Percentiles rank a stretch among this genome's conserved stretches.
Conservation (phyloP, 2,797 vertebrate genomes). For the Pipistrellus kuhlii region DNA sequence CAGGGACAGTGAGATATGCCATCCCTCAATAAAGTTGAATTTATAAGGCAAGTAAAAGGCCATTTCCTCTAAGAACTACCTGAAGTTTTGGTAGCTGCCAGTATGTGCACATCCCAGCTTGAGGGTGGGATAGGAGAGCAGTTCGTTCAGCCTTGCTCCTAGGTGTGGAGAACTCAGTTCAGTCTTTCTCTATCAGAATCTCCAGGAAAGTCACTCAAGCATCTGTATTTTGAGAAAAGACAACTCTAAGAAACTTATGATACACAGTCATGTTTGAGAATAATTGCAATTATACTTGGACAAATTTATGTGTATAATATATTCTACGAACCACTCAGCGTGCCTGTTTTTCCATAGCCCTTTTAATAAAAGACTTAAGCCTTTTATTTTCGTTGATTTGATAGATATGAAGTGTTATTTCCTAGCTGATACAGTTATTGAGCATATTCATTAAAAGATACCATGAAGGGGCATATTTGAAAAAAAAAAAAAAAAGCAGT, state of each 20-base stretch:
- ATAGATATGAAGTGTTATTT: not conserved
- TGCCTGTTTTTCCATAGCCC: not conserved
- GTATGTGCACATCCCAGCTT: not conserved
- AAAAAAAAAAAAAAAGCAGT: not conserved
- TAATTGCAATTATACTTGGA: not conserved
- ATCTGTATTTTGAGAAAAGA: constrained; percentile 10
- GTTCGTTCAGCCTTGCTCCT: not conserved
- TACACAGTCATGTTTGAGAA: constrained; percentile 37
- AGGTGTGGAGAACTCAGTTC: not conserved
- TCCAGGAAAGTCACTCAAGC: not conserved
- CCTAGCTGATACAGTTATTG: not conserved
- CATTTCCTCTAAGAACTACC: constrained; percentile 28
- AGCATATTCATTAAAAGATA: constrained; percentile 32
- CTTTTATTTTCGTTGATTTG: constrained; percentile 31
- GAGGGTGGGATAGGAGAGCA: not conserved
- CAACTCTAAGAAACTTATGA: constrained; percentile 7
- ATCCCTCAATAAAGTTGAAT: constrained; percentile 3
- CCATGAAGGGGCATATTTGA: not conserved
- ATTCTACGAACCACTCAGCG: not conserved
- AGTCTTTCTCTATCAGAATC: constrained; percentile 28
- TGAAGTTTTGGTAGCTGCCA: not conserved
- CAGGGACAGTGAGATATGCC: not conserved
- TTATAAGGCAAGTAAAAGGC: not conserved
- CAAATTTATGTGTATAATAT: not conserved
- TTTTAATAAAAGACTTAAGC: not conserved